Evolutionary conservation across 1,140 invertebrate species (phyloP).

Genomic region (Ganaspis sp.): DNA sequence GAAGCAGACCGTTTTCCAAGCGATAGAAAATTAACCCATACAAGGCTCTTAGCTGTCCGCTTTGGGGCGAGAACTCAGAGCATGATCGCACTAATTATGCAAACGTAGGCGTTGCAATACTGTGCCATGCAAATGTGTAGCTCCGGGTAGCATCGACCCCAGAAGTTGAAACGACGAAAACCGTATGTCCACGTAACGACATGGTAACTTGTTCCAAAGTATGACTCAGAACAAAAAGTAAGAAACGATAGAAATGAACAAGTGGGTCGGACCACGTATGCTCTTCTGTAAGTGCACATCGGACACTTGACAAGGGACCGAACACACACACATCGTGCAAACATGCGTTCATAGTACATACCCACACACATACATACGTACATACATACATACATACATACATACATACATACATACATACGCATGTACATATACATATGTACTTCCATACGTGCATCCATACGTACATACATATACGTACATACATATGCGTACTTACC

Average conservation of each 20-base stretch:
- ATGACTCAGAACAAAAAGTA: slow-evolving; percentile 19
- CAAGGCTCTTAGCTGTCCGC: slow-evolving; percentile 25
- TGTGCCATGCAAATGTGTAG: slow-evolving; percentile 22
- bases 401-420: background rate
- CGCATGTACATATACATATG: background rate
- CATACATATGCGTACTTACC: no score
- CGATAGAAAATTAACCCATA: slow-evolving; percentile 30
- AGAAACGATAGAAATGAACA: slow-evolving; percentile 11
- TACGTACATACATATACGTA: no score
- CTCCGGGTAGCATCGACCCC: slow-evolving; percentile 23
- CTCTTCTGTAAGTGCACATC: slow-evolving; percentile 29
- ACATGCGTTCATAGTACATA: no score
- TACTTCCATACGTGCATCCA: no score
- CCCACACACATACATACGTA: no score
- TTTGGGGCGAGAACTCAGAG: slow-evolving; percentile 29
- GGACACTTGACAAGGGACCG: slow-evolving; percentile 28
- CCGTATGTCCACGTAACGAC: slow-evolving; percentile 26
- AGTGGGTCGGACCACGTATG: slow-evolving; percentile 61
- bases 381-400: no score
- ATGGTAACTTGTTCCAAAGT: slow-evolving; percentile 5
- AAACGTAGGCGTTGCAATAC: slow-evolving; percentile 30
- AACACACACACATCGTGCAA: background rate
- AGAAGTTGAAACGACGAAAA: slow-evolving; percentile 30
- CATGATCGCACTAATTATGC: slow-evolving; percentile 28
- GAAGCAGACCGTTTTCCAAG: slow-evolving; percentile 21